Percentiles rank a stretch among this genome's conserved stretches.
Conservation (phyloP, 2,888 invertebrate genomes). For the Parochlus steinenii region DNA sequence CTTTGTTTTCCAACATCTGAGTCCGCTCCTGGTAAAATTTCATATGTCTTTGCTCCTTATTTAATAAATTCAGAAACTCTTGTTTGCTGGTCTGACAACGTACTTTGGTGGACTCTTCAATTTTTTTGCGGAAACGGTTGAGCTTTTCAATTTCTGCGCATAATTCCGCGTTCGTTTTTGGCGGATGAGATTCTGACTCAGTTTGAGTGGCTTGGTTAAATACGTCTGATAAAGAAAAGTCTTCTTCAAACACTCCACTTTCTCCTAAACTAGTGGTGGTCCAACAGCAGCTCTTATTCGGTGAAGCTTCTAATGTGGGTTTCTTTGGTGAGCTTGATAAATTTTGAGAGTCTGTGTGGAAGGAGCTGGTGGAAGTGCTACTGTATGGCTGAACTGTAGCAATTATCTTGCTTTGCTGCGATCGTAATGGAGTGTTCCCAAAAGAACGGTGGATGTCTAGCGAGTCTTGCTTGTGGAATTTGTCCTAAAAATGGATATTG, state of each 20-base stretch:
- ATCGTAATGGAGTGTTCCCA: conserved; percentile 3
- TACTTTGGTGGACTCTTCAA: conserved; percentile 33
- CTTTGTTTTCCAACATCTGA: conserved; percentile 44
- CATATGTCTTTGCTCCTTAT: conserved; percentile 36
- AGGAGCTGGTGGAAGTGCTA: conserved; percentile 32
- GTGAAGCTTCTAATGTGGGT: conserved; percentile 14
- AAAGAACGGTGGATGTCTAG: conserved; percentile 1
- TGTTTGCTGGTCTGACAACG: conserved; percentile 10
- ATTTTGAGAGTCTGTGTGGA: conserved; percentile 20
- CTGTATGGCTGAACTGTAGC: conserved; percentile 47
- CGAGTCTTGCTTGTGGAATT: conserved; percentile 8
- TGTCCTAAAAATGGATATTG: conserved; percentile 8
- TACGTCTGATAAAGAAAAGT: conserved; percentile 32
- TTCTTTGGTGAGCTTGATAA: conserved; percentile 11
- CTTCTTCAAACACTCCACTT: conserved; percentile 55
- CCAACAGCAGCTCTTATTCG: conserved; percentile 17
- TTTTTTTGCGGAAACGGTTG: conserved; percentile 42
- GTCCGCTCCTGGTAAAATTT: conserved; percentile 49
- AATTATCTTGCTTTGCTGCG: conserved; percentile 34
- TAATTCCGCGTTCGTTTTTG: conserved; percentile 35
- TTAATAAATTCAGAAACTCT: conserved; percentile 33
- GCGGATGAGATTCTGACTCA: conserved; percentile 33
- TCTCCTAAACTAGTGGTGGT: conserved; percentile 43
- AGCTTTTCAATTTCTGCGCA: conserved; percentile 46
- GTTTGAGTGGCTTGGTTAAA: conserved; percentile 37